These are phyloP conservation scores for Drosophila tani DNA, from an alignment of 1,140 invertebrate species.

Conservation along the genomic window DNA sequence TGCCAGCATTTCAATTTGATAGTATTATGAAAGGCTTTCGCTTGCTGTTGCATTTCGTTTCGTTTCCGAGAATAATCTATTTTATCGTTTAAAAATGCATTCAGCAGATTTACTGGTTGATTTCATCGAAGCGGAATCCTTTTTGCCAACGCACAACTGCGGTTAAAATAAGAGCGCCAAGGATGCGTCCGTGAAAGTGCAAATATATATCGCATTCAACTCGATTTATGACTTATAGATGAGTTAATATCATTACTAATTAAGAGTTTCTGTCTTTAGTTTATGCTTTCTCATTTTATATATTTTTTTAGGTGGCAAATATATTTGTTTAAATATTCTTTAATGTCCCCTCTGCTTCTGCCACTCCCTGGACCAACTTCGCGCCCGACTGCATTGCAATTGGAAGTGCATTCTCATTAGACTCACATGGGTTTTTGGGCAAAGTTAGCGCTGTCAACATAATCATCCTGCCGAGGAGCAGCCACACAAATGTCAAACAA, in stretches of 20 bases:
- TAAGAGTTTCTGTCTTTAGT: not conserved
- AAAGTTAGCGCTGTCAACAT: constrained; percentile 33
- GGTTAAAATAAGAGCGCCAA: not conserved
- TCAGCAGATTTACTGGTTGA: constrained; percentile 45
- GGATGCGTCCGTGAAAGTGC: not conserved
- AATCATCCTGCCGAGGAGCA: constrained; percentile 27
- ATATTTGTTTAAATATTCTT: not conserved
- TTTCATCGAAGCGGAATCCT: constrained; percentile 33
- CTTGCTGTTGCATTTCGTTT: constrained; percentile 10
- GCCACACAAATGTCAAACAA: constrained; percentile 65
- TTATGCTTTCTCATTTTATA: not conserved
- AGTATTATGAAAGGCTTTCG: constrained; percentile 47
- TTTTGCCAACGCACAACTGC: constrained; percentile 10
- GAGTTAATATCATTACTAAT: not conserved
- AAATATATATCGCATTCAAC: not conserved
- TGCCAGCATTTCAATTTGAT: constrained; percentile 51
- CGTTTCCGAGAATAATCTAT: constrained; percentile 18
- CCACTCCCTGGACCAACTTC: constrained; percentile 2
- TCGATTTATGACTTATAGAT: not conserved
- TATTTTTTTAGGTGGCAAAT: not conserved
- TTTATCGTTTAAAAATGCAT: constrained; percentile 36
- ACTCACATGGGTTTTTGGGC: constrained; percentile 29
- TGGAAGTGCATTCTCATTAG: constrained; percentile 34
- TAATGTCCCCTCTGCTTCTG: not conserved
- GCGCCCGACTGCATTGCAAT: constrained; percentile 1